Evolutionary conservation across 2,888 invertebrate genomes (phyloP).

Genomic region (Invenusta paracnida): DNA sequence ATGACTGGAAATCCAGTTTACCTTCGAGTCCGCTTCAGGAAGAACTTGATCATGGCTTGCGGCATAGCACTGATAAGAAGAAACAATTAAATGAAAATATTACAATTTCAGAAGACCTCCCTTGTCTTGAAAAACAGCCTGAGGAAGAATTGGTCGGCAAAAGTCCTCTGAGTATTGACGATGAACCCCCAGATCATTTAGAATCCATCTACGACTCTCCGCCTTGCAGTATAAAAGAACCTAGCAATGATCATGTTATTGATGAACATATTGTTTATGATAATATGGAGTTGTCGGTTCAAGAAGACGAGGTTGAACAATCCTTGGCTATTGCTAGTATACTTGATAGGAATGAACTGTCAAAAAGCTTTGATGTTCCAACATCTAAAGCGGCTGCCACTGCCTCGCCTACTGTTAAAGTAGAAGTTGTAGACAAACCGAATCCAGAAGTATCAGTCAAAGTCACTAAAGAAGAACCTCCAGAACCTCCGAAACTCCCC

Average conservation of each 20-base stretch:
- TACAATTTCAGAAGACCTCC: constrained; percentile 35
- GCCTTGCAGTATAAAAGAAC: neutral
- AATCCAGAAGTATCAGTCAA: no score
- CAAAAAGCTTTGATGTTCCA: neutral
- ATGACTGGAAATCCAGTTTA: neutral
- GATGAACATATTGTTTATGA: neutral
- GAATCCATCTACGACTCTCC: constrained; percentile 35
- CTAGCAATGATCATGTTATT: neutral
- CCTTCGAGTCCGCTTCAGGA: constrained; percentile 30
- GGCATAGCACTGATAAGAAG: constrained; percentile 30
- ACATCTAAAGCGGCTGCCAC: neutral
- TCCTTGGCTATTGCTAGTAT: constrained; percentile 2
- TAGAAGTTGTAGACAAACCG: no score
- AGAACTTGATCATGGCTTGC: constrained; percentile 14
- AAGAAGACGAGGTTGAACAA: neutral
- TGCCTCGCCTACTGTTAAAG: neutral
- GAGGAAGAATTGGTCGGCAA: constrained; percentile 27
- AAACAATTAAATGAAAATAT: constrained; percentile 10
- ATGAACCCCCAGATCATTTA: constrained; percentile 6
- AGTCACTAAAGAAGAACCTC: neutral
- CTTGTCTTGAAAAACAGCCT: constrained; percentile 33
- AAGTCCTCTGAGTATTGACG: neutral
- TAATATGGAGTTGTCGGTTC: neutral
- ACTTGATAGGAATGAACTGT: neutral
- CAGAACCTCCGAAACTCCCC: neutral